Evolutionary conservation across 2,888 invertebrate genomes (phyloP).

Genomic region (Drosophila paramelanica): DNA sequence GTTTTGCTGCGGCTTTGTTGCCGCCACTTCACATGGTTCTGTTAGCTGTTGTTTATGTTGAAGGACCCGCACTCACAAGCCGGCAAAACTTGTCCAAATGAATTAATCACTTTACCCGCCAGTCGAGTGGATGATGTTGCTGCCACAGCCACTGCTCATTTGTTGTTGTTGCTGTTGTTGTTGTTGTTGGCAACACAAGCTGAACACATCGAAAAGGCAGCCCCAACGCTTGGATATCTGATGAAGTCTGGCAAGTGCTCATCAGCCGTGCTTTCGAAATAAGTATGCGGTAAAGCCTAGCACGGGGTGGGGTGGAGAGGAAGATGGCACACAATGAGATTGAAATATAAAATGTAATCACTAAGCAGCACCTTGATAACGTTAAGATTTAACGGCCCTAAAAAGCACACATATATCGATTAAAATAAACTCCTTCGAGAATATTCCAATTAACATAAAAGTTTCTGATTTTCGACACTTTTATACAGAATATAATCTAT

Average conservation of each 20-base stretch:
- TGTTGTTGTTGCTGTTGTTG: slow-evolving; percentile 22
- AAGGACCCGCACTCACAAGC: slow-evolving; percentile 47
- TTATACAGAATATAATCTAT: too few species aligned
- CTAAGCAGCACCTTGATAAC: slow-evolving; percentile 49
- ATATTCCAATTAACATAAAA: neutral
- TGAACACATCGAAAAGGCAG: slow-evolving; percentile 37
- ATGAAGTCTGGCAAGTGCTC: slow-evolving; percentile 71
- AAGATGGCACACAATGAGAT: slow-evolving; percentile 21
- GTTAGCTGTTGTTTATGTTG: slow-evolving; percentile 23
- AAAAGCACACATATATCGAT: neutral
- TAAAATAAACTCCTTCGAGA: neutral
- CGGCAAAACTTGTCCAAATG: slow-evolving; percentile 75
- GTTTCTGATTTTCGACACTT: too few species aligned
- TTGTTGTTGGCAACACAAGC: slow-evolving; percentile 17
- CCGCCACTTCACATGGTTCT: slow-evolving; percentile 37
- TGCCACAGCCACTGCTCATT: slow-evolving; percentile 32
- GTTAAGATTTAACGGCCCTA: neutral
- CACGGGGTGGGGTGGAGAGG: neutral
- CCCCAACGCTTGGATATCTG: slow-evolving; percentile 41
- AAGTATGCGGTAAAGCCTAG: neutral
- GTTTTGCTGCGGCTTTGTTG: slow-evolving; percentile 44
- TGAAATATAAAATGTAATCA: slow-evolving; percentile 32
- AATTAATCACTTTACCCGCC: slow-evolving; percentile 76
- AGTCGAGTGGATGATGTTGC: slow-evolving; percentile 68
- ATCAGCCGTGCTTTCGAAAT: slow-evolving; percentile 36